Conservation (phyloP, 2,113 vertebrate species). For the Pygoscelis antarcticus region DNA sequence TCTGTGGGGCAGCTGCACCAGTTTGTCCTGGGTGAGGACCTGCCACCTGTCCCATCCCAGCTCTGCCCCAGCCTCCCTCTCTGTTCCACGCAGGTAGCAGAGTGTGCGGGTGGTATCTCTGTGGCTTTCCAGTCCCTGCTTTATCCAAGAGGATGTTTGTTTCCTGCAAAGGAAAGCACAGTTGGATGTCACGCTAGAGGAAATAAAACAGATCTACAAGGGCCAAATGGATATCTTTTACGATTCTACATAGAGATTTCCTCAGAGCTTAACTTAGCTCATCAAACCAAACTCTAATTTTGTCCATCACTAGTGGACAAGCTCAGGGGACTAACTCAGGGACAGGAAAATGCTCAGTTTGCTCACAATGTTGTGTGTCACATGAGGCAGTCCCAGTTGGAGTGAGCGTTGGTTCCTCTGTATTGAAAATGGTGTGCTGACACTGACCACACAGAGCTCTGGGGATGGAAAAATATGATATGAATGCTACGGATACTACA, state of each 20-base stretch:
- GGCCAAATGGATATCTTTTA: neutral
- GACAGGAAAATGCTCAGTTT: neutral
- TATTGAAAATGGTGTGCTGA: neutral
- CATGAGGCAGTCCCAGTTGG: neutral
- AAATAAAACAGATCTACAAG: neutral
- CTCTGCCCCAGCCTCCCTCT: neutral
- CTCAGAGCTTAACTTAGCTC: neutral
- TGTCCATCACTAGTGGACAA: neutral
- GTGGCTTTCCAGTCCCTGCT: neutral
- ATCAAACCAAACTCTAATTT: neutral
- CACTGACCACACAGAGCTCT: neutral
- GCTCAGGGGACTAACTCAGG: neutral
- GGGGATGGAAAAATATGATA: neutral
- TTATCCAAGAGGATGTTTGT: slow-evolving; percentile 3
- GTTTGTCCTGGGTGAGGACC: neutral
- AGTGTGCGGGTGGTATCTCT: neutral
- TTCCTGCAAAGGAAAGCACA: slow-evolving; percentile 7
- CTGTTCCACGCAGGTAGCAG: neutral
- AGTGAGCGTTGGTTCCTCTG: neutral
- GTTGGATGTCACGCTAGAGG: neutral
- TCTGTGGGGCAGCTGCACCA: neutral
- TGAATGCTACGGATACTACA: neutral
- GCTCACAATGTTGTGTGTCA: neutral
- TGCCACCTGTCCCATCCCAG: accelerated
- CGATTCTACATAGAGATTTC: neutral